Evolutionary conservation across 1,140 invertebrate species (phyloP), one percentile per base, ranked within the genome.

Genomic region (Drosophila quadrilineata): DNA sequence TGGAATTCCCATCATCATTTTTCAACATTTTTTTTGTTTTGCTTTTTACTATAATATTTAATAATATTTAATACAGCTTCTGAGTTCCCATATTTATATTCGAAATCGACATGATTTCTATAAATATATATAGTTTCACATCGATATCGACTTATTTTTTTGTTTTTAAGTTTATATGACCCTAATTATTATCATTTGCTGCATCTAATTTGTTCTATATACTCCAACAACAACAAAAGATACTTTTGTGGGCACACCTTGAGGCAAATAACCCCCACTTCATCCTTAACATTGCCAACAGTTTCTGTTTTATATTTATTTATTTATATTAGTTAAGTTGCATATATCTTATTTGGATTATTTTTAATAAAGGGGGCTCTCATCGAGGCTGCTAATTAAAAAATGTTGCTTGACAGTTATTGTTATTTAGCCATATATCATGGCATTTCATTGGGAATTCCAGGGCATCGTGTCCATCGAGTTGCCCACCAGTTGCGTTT

Each of bases 371-470:
- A 35, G 16, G 41, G 41, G n/a, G n/a, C n/a, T n/a, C n/a, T n/a
- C 50, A 6, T 28, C 31, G 52, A 71, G 69, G 33, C 46, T 66
- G 74, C 77, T 84, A 84, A 84, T 84, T 84, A 84, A 84, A 84
- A 84, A 84, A 85, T 73, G 73, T 67, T 64, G 56, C 52, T 66
- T 84, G 77, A 84, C 77, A 84, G 77, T 85, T 84, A 84, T 84
- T 58, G 77, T 77, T 85, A 84, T 84, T 85, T 84, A 66, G 73
- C 73, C 79, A 85, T 85, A 85, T 84, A 84, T 85, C 77, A 84
- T 59, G 72, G 77, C 72, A 76, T 84, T 82, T 82, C 77, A 84
- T 82, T 82, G 76, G 77, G 77, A 85, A 84, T 84, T 84, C 73
- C 77, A 76, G 63, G 69, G 82, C 73, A n/a, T n/a, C n/a, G n/a